Conservation (phyloP, 2,797 vertebrate genomes). For the Heteromormyrus szaboi region DNA sequence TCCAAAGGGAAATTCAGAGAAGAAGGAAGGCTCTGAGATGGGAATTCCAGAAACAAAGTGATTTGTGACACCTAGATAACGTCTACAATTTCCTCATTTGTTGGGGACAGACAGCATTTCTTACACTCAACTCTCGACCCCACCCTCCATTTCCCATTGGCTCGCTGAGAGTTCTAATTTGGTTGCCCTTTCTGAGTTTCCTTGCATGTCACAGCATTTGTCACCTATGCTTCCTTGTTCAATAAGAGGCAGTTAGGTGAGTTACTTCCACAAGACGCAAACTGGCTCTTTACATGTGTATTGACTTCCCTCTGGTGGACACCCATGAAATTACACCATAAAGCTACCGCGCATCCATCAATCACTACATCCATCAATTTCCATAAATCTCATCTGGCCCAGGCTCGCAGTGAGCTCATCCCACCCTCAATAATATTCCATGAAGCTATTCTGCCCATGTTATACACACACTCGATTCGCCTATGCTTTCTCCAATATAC, state of each 20-base stretch:
- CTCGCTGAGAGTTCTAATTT: neutral
- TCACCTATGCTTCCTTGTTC: neutral
- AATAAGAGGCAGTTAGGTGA: neutral
- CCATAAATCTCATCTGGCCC: neutral
- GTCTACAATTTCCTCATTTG: neutral
- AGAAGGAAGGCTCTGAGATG: neutral
- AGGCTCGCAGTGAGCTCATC: neutral
- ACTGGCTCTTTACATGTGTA: neutral
- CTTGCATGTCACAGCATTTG: neutral
- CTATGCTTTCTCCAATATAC: neutral
- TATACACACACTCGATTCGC: neutral
- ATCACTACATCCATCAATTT: neutral
- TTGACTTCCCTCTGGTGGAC: conserved; percentile 14
- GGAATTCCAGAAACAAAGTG: neutral
- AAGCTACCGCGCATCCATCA: neutral
- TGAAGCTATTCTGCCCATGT: neutral
- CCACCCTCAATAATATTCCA: neutral
- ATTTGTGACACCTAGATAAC: neutral
- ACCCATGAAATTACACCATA: neutral
- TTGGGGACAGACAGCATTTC: neutral
- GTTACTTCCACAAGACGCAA: neutral
- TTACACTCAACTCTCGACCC: neutral
- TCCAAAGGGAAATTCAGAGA: neutral
- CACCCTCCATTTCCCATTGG: neutral
- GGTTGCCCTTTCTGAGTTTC: neutral